phyloP scores from a whole-genome alignment of 2,888 invertebrate species.

The Andrena haemorrhoa region DNA sequence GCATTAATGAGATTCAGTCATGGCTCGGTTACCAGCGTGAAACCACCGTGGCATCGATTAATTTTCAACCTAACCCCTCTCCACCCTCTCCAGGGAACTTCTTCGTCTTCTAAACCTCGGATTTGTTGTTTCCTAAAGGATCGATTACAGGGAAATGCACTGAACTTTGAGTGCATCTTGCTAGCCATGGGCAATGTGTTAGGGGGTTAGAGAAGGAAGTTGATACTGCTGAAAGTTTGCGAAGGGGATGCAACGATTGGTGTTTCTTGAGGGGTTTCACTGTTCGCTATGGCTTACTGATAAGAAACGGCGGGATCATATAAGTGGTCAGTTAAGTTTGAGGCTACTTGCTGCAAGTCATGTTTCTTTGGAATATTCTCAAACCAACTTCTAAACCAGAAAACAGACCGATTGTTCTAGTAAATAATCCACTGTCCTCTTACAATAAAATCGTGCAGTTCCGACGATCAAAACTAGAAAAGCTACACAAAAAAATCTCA shows the following conservation, averaged over 20 bases:
- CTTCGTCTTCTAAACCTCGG: constrained; percentile 44
- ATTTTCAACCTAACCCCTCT: constrained; percentile 49
- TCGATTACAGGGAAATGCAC: constrained; percentile 30
- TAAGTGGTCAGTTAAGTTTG: no score
- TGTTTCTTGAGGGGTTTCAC: neutral
- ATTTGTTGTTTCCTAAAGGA: constrained; percentile 20
- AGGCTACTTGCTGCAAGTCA: no score
- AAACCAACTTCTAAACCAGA: no score
- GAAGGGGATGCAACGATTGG: neutral
- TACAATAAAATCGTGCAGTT: no score
- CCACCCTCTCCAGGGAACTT: constrained; percentile 7
- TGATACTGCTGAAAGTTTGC: neutral
- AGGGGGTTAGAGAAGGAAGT: neutral
- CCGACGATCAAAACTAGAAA: no score
- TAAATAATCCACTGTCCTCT: no score
- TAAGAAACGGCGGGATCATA: no score
- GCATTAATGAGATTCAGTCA: constrained; percentile 73
- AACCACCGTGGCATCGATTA: constrained; percentile 66
- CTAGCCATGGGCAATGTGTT: neutral
- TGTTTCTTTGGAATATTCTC: no score
- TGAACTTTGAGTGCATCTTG: constrained; percentile 19
- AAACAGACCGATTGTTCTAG: no score
- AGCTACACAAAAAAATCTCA: no score
- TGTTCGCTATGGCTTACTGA: neutral
- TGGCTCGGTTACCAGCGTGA: constrained; percentile 63